Percentiles rank a stretch among this genome's conserved stretches.
Conservation (phyloP, 2,113 vertebrate species). For the Rhombomys opimus region DNA sequence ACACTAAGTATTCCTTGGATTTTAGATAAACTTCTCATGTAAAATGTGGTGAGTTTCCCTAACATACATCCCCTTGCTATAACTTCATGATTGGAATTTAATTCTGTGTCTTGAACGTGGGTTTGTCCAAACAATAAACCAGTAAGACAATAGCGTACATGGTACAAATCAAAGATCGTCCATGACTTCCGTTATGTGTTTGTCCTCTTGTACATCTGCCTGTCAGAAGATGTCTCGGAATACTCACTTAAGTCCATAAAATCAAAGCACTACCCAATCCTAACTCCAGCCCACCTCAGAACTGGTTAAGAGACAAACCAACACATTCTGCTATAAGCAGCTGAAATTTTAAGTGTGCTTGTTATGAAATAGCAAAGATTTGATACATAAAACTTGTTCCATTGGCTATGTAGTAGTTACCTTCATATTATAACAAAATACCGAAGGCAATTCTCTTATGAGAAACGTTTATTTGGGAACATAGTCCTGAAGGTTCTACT, state of each 20-base stretch:
- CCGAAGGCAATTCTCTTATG: background rate
- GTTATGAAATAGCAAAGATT: background rate
- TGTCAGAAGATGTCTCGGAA: background rate
- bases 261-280: background rate
- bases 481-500: background rate
- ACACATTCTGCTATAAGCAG: background rate
- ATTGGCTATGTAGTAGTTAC: background rate
- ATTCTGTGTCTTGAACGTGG: background rate
- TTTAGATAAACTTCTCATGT: conserved; percentile 45
- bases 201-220: background rate
- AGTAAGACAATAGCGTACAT: background rate
- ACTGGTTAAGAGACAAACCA: background rate
- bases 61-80: background rate
- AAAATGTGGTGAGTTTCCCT: background rate
- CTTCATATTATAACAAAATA: background rate
- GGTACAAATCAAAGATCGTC: background rate
- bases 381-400: background rate
- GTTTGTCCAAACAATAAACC: background rate
- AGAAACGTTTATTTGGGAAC: background rate
- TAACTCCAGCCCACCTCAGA: background rate
- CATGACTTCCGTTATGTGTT: background rate
- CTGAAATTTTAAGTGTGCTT: conserved; percentile 15
- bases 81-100: background rate
- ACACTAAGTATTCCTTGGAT: background rate
- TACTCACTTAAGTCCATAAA: no score